phyloP scores from a whole-genome alignment of 2,113 vertebrate genomes.

The Phaethon lepturus region DNA sequence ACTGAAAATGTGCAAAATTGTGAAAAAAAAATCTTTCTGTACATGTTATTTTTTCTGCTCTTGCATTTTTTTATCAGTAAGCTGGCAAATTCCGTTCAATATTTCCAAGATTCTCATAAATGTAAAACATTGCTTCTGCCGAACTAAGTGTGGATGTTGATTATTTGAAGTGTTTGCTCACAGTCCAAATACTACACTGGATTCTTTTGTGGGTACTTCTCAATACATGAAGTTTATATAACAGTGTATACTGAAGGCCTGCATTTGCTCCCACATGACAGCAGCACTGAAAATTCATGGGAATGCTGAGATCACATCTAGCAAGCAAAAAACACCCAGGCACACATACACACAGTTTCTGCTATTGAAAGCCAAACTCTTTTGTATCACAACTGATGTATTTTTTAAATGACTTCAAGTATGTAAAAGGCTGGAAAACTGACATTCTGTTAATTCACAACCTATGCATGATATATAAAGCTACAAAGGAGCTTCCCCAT shows the following conservation, averaged over 20 bases:
- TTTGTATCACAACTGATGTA: not conserved
- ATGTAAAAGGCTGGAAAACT: not conserved
- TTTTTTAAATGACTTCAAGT: not conserved
- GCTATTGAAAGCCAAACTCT: not conserved
- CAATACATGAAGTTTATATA: not conserved
- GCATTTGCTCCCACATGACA: not conserved
- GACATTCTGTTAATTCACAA: not conserved
- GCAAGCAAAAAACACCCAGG: not conserved
- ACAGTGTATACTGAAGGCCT: not conserved
- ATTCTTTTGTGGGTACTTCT: not conserved
- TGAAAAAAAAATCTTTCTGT: not conserved
- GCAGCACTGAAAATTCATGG: slow-evolving; percentile 25
- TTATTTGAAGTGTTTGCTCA: not conserved
- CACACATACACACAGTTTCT: not conserved
- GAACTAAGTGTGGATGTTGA: not conserved
- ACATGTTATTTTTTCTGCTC: not conserved
- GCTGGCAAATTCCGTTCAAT: not conserved
- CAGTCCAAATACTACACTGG: not conserved
- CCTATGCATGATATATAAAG: not conserved
- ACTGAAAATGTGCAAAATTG: not conserved
- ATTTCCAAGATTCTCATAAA: not conserved
- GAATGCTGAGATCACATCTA: not conserved
- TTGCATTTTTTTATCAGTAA: not conserved
- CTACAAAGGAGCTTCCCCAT: not conserved
- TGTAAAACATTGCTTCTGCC: not conserved